These are phyloP conservation scores for Hanleya hanleyi DNA, from an alignment of 2,888 invertebrate species.

Conservation along the genomic window DNA sequence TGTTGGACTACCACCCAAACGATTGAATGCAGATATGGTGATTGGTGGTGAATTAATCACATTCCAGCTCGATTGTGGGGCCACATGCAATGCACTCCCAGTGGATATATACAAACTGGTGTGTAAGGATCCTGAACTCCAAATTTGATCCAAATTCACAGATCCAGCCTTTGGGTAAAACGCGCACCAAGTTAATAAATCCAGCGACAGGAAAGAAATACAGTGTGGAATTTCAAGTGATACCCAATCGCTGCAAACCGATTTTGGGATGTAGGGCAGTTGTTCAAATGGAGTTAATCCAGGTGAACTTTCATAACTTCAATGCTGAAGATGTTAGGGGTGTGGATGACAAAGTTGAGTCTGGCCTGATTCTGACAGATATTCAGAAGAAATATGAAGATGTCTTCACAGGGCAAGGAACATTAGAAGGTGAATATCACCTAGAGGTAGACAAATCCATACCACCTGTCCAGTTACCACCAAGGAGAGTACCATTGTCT, in stretches of 20 bases:
- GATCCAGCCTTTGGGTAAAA: no score
- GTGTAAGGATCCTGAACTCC: no score
- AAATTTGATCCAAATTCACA: no score
- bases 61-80: no score
- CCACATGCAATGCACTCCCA: no score
- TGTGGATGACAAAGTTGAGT: neutral
- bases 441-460: slow-evolving; percentile 3
- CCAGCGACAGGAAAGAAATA: slow-evolving; percentile 20
- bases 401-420: slow-evolving; percentile 1
- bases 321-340: slow-evolving; percentile 13
- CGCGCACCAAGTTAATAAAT: no score
- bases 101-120: no score
- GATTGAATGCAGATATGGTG: no score
- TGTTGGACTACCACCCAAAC: no score
- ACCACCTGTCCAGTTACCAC: neutral
- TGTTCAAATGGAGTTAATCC: slow-evolving; percentile 26
- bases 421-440: neutral
- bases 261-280: slow-evolving; percentile 22
- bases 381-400: slow-evolving; percentile 14
- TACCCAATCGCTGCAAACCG: slow-evolving; percentile 8
- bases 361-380: neutral
- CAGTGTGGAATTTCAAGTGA: slow-evolving; percentile 22
- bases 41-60: no score
- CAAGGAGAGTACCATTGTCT: neutral
- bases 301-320: no score